phyloP scores from a whole-genome alignment of 2,797 vertebrate species.

The Columba guinea region DNA sequence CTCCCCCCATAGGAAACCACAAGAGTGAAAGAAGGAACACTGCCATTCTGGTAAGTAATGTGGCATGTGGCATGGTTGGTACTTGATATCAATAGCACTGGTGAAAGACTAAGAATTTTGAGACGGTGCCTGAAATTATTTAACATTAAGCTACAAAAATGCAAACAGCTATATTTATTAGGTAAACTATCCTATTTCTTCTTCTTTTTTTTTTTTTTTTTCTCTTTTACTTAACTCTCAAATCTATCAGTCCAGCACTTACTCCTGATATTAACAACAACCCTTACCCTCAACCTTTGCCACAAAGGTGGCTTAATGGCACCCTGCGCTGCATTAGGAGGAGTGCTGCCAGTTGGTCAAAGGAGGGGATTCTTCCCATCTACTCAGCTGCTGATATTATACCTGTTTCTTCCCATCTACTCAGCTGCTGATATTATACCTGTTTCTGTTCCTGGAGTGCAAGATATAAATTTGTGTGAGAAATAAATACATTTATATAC shows the following conservation, averaged over 20 bases:
- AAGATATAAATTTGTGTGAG: background rate
- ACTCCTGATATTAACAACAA: background rate
- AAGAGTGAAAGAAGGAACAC: background rate
- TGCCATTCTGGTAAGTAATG: background rate
- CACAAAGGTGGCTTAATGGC: background rate
- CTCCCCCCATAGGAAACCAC: background rate
- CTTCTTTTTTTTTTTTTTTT: background rate
- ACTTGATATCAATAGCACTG: background rate
- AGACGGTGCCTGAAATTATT: background rate
- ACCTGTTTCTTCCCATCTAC: no score
- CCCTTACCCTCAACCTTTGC: background rate
- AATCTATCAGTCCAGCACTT: background rate
- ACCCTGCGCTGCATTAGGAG: background rate
- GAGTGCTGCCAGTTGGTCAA: background rate
- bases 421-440: background rate
- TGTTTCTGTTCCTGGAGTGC: background rate
- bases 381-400: background rate
- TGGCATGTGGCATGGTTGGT: background rate
- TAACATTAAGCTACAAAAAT: background rate
- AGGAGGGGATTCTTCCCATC: background rate
- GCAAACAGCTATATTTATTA: background rate
- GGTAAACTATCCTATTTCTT: background rate
- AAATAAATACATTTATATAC: background rate
- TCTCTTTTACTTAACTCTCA: background rate
- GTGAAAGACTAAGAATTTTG: background rate